These are phyloP conservation scores for Pongo abelii DNA, from an alignment of 2,113 vertebrate genomes.

Conservation along the genomic window DNA sequence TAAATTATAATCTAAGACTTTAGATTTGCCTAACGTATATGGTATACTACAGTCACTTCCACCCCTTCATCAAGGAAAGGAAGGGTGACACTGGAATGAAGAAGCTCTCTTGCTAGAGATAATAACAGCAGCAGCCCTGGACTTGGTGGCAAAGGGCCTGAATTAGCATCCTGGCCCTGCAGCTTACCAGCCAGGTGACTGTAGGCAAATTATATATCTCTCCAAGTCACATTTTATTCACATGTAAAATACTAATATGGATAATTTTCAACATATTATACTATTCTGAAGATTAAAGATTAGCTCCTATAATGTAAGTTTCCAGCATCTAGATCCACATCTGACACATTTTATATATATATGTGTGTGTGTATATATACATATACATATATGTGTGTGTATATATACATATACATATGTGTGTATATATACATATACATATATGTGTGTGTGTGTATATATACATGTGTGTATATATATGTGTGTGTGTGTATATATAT, in stretches of 20 bases:
- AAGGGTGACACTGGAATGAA: neutral
- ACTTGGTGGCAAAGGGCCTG: neutral
- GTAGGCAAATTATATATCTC: neutral
- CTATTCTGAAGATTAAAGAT: neutral
- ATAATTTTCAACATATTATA: neutral
- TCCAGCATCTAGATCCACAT: neutral
- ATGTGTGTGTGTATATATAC: too few relatives aligned
- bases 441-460: too few relatives aligned
- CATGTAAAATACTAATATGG: neutral
- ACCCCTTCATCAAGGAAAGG: neutral
- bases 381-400: too few relatives aligned
- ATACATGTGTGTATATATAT: too few relatives aligned
- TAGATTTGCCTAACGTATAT: neutral
- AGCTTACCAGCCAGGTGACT: neutral
- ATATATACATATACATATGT: too few relatives aligned
- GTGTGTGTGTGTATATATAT: fast-evolving
- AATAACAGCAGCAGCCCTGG: neutral
- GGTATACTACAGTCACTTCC: neutral
- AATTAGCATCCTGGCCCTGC: neutral
- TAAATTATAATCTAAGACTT: neutral
- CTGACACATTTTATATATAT: neutral
- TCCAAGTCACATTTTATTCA: neutral
- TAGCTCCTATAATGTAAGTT: neutral
- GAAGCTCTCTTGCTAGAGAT: neutral
- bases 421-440: too few relatives aligned